Percentiles rank a stretch among this genome's conserved stretches.
Conservation (phyloP, 1,140 invertebrate genomes). For the Musca domestica region DNA sequence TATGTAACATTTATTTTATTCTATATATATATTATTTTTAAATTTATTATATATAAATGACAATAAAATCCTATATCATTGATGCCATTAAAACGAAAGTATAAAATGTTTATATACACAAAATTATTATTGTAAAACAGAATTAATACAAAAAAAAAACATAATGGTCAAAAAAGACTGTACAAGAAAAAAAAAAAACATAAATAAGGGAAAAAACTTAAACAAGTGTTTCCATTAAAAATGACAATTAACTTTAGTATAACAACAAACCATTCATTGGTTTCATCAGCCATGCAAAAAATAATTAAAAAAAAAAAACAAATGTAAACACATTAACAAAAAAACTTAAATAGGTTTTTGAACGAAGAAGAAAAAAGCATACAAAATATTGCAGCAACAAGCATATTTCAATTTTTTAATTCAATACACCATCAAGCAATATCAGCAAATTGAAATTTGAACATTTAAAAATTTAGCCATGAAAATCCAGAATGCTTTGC, state of each 20-base stretch:
- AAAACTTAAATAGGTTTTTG: background rate
- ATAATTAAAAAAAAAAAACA: background rate
- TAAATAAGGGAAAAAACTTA: background rate
- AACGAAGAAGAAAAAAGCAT: background rate
- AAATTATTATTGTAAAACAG: background rate
- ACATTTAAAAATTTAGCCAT: no score
- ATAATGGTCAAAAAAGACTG: conserved; percentile 16
- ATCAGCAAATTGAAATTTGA: conserved; percentile 13
- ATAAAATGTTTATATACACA: background rate
- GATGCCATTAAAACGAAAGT: no score
- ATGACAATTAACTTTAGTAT: background rate
- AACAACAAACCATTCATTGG: conserved; percentile 1
- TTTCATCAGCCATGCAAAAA: conserved; percentile 15
- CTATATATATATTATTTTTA: no score
- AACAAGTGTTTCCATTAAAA: background rate
- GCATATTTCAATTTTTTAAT: background rate
- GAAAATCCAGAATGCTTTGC: no score
- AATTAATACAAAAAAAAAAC: background rate
- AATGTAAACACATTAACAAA: background rate
- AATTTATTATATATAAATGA: no score
- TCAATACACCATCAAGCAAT: background rate
- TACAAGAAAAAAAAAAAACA: conserved; percentile 1
- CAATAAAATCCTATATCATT: no score
- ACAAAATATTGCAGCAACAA: no score
- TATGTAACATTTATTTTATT: no score